Evolutionary conservation across 1,140 invertebrate genomes (phyloP), one percentile per base, ranked within the genome.

Genomic region (Brachystomella parvula): DNA sequence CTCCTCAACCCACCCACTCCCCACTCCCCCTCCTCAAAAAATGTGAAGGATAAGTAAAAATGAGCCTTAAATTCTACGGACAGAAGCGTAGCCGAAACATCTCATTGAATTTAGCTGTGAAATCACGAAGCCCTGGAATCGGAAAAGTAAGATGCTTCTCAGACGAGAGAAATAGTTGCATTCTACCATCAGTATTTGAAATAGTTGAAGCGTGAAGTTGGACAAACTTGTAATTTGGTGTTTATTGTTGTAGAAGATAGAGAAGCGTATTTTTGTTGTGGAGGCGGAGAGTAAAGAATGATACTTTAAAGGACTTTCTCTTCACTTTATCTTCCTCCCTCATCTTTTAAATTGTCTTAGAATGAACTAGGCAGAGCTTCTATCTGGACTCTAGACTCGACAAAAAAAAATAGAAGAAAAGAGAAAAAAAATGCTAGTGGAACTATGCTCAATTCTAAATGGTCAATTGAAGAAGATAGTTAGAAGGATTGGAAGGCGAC

Each of bases 401-500:
- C 35, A 39, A 19, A 9, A n/a, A n/a, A 39, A 39, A 39, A 19
- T 39, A 39, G 35, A n/a, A 56, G 58, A 31, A 32, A 30, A 60
- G 29, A 31, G 58, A 33, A 31, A n/a, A 30, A 15, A 60, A 60
- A 21, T 32, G 33, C 24, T 32, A 32, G 29, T 60, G 24, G n/a
- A n/a, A 19, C 58, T 60, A 26, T 30, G 26, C 30, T 28, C 0
- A 17, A 0, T 60, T 60, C n/a, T 32, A n/a, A 32, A 60, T n/a
- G 58, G 58, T 31, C 28, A 59, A 0, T 59, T 31, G 28, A 26
- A 59, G 28, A 12, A 1, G 21, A 59, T 29, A 59, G 19, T 59
- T 26, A n/a, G 26, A 28, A 39, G 35, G 35, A 30, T 59, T 59
- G 31, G n/a, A 59, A 59, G n/a, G 57, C 24, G 9, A 60, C 28